A percentile compares a stretch with the other conserved stretches of the same genome.
Conservation (phyloP, 1,140 invertebrate species). For the Archegozetes longisetosus region DNA sequence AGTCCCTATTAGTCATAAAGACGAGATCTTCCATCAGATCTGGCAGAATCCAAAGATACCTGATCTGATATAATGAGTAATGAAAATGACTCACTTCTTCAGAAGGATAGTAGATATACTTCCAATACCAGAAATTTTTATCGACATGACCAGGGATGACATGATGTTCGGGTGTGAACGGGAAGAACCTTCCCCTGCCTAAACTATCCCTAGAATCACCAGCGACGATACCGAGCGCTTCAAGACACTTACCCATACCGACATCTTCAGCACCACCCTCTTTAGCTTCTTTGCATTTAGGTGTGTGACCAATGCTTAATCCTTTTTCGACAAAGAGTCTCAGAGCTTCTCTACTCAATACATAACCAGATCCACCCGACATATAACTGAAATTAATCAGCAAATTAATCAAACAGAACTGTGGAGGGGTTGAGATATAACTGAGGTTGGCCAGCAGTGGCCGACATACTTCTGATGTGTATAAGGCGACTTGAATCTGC, state of each 20-base stretch:
- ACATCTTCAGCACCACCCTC: slow-evolving; percentile 77
- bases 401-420: neutral
- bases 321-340: slow-evolving; percentile 46
- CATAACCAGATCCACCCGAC: slow-evolving; percentile 47
- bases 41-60: slow-evolving; percentile 1
- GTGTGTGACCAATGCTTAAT: slow-evolving; percentile 18
- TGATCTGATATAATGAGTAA: neutral
- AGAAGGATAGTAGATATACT: slow-evolving; percentile 77
- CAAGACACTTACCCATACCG: slow-evolving; percentile 58
- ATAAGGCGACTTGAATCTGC: slow-evolving; percentile 70
- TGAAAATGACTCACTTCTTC: slow-evolving; percentile 45
- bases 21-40: too few relatives aligned
- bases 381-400: slow-evolving; percentile 12
- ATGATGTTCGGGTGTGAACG: slow-evolving; percentile 51
- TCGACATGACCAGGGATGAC: slow-evolving; percentile 65
- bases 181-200: slow-evolving; percentile 23
- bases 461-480: slow-evolving; percentile 71
- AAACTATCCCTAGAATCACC: slow-evolving; percentile 22
- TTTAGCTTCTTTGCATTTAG: slow-evolving; percentile 28
- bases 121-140: slow-evolving; percentile 81
- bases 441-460: neutral
- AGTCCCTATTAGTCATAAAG: too few relatives aligned
- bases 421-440: too few relatives aligned
- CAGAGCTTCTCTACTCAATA: slow-evolving; percentile 62
- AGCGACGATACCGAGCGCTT: slow-evolving; percentile 18